Evolutionary conservation across 2,888 invertebrate genomes (phyloP), one percentile per base, ranked within the genome.

Genomic region (Cheilosia grossa): DNA sequence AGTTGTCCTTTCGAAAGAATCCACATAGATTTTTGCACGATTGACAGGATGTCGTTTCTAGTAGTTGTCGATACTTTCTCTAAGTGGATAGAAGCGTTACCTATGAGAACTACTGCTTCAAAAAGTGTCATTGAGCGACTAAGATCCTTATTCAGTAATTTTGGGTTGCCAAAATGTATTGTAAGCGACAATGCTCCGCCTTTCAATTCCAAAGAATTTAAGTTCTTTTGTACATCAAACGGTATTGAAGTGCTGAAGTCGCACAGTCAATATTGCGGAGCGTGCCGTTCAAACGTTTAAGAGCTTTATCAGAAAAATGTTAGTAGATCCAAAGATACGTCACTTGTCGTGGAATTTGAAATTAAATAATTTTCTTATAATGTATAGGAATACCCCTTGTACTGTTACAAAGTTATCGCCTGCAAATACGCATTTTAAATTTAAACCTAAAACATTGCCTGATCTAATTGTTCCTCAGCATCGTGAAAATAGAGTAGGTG

Each of bases 271-370:
- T 1, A 47, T 61, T 44, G 87, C 88, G 2, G 87, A 89, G 74
- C 83, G 85, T 27, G 80, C 67, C 2, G 88, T 88, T 1, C 87
- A 88, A 64, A 86, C 83, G 6, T 74, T 87, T 27, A 89, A 88
- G 58, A 74, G 9, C 9, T 56, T 27, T 2, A 49, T 87, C 6
- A 87, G 85, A 47, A 89, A 88, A 21, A 33, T 33, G 21, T 15
- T 54, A 15, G 4, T 63, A 21, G 63, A 73, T 21, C 61, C 61
- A 1, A n/a, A 53, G 4, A 2, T 10, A 13, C n/a, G 27, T 1
- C 13, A 40, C 0, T 13, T 33, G 2, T 0, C 49, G 2, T 56
- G 33, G 53, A 19, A 61, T n/a, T 6, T 61, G 1, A 72, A 61
- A 13, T 10, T 70, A 17, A 40, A 58, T 51, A 30, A 33, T 30